phyloP scores from a whole-genome alignment of 2,113 vertebrate genomes.

The Ardeotis arabs region DNA sequence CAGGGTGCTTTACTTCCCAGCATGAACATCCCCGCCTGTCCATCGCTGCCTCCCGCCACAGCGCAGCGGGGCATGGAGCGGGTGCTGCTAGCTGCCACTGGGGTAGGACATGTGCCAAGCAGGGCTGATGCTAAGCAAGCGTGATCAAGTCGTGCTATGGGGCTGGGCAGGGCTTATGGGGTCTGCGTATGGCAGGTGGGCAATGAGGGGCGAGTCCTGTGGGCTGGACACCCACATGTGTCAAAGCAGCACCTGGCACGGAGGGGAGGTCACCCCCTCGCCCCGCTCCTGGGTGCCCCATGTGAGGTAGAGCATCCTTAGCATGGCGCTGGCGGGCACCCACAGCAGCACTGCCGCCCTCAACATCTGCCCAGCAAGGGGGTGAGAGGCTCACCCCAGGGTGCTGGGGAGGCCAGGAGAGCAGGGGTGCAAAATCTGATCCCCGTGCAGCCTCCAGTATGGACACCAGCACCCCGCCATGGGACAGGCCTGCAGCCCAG shows the following conservation, averaged over 20 bases:
- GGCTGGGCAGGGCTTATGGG: fast-evolving
- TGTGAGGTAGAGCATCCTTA: conserved; percentile 43
- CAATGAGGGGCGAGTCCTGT: background rate
- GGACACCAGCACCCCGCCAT: fast-evolving
- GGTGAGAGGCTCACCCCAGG: background rate
- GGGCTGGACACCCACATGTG: background rate
- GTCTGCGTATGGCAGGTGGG: background rate
- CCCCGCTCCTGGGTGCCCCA: background rate
- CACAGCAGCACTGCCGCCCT: background rate
- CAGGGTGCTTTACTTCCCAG: background rate
- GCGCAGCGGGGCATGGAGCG: background rate
- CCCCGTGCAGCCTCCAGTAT: background rate
- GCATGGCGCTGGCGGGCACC: fast-evolving
- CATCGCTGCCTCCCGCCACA: fast-evolving
- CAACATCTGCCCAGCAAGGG: background rate
- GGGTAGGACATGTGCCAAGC: background rate
- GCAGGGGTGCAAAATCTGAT: background rate
- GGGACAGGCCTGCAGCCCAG: background rate
- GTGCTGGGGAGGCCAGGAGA: background rate
- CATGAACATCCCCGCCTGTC: background rate
- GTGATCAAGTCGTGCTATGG: background rate
- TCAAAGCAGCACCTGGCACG: background rate
- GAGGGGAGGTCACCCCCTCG: background rate
- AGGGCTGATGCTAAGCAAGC: background rate
- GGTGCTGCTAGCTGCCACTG: background rate